Evolutionary conservation across 2,113 vertebrate species (phyloP), one percentile per base, ranked within the genome.

Genomic region (Penelope pileata): DNA sequence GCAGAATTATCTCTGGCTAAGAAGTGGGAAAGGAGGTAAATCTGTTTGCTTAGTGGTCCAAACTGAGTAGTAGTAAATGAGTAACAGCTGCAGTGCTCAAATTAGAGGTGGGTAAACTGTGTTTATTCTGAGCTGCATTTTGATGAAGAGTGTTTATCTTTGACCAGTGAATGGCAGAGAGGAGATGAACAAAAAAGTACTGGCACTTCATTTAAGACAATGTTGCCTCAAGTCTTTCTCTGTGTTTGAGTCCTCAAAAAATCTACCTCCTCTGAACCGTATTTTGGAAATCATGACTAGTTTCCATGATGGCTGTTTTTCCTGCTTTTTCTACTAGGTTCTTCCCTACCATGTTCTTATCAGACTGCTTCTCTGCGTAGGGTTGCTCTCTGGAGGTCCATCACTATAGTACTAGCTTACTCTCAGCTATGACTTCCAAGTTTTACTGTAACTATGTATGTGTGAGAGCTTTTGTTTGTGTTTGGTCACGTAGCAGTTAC

Each of bases 1-100:
- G 58, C 36, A 85, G 58, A 83, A 59, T 91, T 91, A 34, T 62
- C 79, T 89, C 58, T 86, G 45, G 18, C 40, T 85, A 56, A 69
- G 80, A n/a, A 0, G 2, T 72, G 26, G 36, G 30, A 73, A 79
- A 68, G 29, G 8, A 86, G 48, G 47, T 27, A 43, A 67, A 60
- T 50, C 22, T 64, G 12, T 47, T 68, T 60, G 30, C 60, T 58
- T 40, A 79, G 78, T 53, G 23, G 43, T 85, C 48, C 45, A 29
- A 30, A 6, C 23, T 45, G 53, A 64, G 27, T 64, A 40, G 30
- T 48, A 29, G 58, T 93, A 62, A 87, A 42, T 53, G n/a, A 14
- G n/a, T 91, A 77, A 36, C 43, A 45, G 40, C 6, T 3, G 10
- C n/a, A 50, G 42, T 0, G 0, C 32, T 88, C 22, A 67, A 30